A percentile compares a stretch with the other conserved stretches of the same genome.
Conservation (phyloP, 2,888 invertebrate genomes). For the Strigamia transsilvanica region DNA sequence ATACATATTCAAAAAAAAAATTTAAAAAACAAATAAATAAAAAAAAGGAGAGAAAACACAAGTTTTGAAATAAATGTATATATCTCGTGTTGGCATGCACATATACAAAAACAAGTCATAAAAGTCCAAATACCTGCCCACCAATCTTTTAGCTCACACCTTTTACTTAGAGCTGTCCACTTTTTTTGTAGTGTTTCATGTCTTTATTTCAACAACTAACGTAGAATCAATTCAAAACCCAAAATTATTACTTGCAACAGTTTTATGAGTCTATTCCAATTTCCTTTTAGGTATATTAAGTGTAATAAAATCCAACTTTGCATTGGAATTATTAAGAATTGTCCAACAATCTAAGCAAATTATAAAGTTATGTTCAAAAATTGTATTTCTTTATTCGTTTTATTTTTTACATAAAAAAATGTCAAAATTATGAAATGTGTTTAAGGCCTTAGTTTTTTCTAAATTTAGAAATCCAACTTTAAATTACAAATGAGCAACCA, state of each 20-base stretch:
- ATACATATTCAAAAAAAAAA: conserved; percentile 5
- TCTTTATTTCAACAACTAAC: conserved; percentile 3
- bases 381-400: no score
- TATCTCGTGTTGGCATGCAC: conserved; percentile 39
- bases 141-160: conserved; percentile 41
- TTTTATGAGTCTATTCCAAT: neutral
- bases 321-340: neutral
- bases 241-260: conserved; percentile 6
- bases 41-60: neutral
- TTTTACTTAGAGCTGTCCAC: conserved; percentile 42
- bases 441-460: neutral
- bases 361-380: neutral
- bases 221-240: neutral
- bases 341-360: neutral
- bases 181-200: neutral
- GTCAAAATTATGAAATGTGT: neutral
- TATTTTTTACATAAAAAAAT: neutral
- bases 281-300: neutral
- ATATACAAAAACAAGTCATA: conserved; percentile 43
- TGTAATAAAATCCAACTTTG: neutral
- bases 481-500: conserved; percentile 41
- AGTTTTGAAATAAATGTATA: conserved; percentile 33
- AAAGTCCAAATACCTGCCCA: conserved; percentile 47
- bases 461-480: conserved; percentile 46
- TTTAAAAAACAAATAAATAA: conserved; percentile 5